These are phyloP conservation scores for Chymomyza caudatula DNA, from an alignment of 2,888 invertebrate genomes.

Conservation along the genomic window DNA sequence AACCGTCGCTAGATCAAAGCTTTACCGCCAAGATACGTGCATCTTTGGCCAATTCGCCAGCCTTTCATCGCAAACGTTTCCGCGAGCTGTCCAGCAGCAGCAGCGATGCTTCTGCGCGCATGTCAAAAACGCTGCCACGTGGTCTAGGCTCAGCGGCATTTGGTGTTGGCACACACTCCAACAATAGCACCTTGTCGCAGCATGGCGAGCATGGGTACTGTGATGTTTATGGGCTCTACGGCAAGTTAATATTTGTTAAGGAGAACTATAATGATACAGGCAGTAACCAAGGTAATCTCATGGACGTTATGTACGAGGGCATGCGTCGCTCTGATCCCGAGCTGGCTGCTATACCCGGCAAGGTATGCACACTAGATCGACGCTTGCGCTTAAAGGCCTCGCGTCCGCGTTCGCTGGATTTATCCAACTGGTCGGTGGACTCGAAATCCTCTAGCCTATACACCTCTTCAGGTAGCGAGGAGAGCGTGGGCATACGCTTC, in stretches of 20 bases:
- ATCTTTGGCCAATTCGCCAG: conserved; percentile 82
- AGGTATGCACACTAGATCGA: conserved; percentile 89
- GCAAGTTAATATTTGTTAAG: conserved; percentile 92
- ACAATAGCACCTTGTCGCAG: conserved; percentile 79
- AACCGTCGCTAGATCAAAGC: conserved; percentile 81
- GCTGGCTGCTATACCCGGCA: conserved; percentile 88
- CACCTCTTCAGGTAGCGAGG: conserved; percentile 92
- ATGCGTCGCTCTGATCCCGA: conserved; percentile 90
- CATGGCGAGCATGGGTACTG: conserved; percentile 83
- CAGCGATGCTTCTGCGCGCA: conserved; percentile 78
- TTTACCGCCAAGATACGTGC: conserved; percentile 81
- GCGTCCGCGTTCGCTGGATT: conserved; percentile 87
- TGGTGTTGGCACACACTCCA: conserved; percentile 77
- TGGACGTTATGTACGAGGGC: conserved; percentile 84
- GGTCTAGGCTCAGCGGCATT: conserved; percentile 79
- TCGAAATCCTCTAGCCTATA: conserved; percentile 89
- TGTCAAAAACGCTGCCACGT: conserved; percentile 89
- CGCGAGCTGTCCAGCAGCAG: conserved; percentile 75
- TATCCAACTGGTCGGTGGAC: conserved; percentile 93
- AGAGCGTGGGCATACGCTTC: conserved; percentile 84
- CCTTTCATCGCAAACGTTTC: conserved; percentile 81
- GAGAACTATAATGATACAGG: conserved; percentile 85
- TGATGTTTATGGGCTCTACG: conserved; percentile 93
- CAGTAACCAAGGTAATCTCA: conserved; percentile 82
- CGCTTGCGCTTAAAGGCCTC: conserved; percentile 89